Conservation (phyloP, 1,140 invertebrate species). For the Lordiphosa mommai region DNA sequence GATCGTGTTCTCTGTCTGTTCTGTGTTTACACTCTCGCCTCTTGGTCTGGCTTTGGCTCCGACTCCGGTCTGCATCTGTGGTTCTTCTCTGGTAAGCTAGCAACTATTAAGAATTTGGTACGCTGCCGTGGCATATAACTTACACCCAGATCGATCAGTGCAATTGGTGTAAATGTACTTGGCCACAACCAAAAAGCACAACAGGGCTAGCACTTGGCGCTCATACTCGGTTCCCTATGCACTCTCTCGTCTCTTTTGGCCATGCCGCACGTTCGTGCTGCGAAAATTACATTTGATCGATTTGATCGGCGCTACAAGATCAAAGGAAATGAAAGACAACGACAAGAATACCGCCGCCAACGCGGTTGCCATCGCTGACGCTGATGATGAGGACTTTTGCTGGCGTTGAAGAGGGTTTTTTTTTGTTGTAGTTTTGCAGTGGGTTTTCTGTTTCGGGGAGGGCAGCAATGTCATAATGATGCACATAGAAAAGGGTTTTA, state of each 20-base stretch:
- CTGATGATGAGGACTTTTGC: conserved; percentile 26
- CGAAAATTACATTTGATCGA: conserved; percentile 80
- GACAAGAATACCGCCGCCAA: conserved; percentile 36
- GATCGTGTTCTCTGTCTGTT: conserved; percentile 39
- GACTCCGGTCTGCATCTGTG: background rate
- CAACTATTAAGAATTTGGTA: conserved; percentile 79
- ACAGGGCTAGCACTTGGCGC: conserved; percentile 55
- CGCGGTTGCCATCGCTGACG: conserved; percentile 32
- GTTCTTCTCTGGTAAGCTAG: conserved; percentile 44
- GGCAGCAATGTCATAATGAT: too few species aligned
- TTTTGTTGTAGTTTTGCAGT: conserved; percentile 13
- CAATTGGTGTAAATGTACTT: conserved; percentile 79
- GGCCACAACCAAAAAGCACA: conserved; percentile 26
- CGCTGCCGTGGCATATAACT: conserved; percentile 70
- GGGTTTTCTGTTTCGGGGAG: background rate
- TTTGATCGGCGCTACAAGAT: conserved; percentile 79
- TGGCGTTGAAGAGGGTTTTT: conserved; percentile 10
- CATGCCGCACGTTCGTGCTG: conserved; percentile 75
- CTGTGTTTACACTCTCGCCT: conserved; percentile 26
- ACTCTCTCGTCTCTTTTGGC: conserved; percentile 21
- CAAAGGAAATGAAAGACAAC: conserved; percentile 73
- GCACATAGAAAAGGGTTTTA: too few species aligned
- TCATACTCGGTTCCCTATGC: conserved; percentile 24
- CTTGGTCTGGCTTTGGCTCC: conserved; percentile 11
- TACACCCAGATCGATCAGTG: conserved; percentile 77